These are phyloP conservation scores for Dinothrombium tinctorium DNA, from an alignment of 1,140 invertebrate genomes.

Conservation along the genomic window DNA sequence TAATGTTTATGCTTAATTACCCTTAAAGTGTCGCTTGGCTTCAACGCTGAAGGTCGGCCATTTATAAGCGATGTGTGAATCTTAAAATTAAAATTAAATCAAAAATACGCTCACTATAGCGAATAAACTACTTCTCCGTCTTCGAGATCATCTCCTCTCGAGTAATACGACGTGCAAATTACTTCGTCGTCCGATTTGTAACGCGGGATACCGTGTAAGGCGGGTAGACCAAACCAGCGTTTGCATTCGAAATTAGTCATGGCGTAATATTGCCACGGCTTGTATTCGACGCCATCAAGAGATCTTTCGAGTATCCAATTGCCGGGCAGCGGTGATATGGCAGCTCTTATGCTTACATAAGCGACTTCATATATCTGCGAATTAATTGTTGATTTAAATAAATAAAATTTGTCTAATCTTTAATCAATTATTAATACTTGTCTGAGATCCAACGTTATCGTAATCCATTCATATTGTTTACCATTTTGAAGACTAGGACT, in stretches of 20 bases:
- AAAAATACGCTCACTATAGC: no score
- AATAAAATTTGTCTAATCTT: no score
- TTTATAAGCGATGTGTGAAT: no score
- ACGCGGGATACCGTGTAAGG: slow-evolving; percentile 48
- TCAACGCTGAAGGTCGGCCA: no score
- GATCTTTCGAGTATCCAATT: slow-evolving; percentile 90
- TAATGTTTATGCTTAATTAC: no score
- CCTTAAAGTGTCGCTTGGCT: no score
- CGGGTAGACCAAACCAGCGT: slow-evolving; percentile 38
- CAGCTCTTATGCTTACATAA: slow-evolving; percentile 90
- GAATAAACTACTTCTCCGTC: slow-evolving; percentile 56
- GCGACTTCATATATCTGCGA: slow-evolving; percentile 85
- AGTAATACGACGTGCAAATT: slow-evolving; percentile 81
- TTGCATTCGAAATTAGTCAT: slow-evolving; percentile 65
- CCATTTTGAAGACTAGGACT: slow-evolving; percentile 65
- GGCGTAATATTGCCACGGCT: slow-evolving; percentile 94
- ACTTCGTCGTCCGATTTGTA: slow-evolving; percentile 71
- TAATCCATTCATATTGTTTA: slow-evolving; percentile 56
- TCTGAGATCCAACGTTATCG: slow-evolving; percentile 64
- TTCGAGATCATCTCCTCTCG: slow-evolving; percentile 84
- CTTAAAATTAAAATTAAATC: no score
- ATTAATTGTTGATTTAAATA: no score
- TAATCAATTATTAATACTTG: no score
- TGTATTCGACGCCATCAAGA: slow-evolving; percentile 69
- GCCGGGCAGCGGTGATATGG: slow-evolving; percentile 84